Evolutionary conservation across 2,888 invertebrate species (phyloP).

Genomic region (Ashinkailepas kermadecensis): DNA sequence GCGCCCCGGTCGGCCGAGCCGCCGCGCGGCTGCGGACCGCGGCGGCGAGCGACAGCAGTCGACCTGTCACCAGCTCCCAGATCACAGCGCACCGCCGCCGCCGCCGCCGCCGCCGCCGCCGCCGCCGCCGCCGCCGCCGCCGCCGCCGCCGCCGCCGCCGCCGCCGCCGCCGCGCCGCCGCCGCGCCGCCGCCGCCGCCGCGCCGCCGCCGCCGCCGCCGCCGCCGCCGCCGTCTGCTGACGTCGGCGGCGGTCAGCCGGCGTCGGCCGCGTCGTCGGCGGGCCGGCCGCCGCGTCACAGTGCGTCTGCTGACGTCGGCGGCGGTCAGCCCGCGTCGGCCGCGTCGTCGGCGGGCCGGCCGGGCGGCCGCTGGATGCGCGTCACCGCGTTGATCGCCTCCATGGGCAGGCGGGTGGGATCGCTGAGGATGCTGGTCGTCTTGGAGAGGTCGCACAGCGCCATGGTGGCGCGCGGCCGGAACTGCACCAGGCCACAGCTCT

Average conservation of each 20-base stretch:
- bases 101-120: too few species aligned
- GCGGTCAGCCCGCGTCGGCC: neutral
- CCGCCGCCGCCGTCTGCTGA: neutral
- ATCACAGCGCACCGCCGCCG: too few species aligned
- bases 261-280: too few species aligned
- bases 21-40: too few species aligned
- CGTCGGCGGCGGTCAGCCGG: neutral
- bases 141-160: too few species aligned
- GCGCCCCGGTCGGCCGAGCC: too few species aligned
- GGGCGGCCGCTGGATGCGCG: conserved; percentile 30
- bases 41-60: too few species aligned
- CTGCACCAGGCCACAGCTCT: conserved; percentile 88
- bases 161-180: too few species aligned
- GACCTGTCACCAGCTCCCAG: too few species aligned
- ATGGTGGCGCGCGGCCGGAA: conserved; percentile 89
- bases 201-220: neutral
- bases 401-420: conserved; percentile 81
- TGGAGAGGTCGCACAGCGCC: conserved; percentile 80
- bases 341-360: neutral
- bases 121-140: too few species aligned
- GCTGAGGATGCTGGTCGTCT: conserved; percentile 83
- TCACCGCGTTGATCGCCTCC: conserved; percentile 72
- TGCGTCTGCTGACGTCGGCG: neutral
- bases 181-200: too few species aligned
- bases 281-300: neutral